Percentiles rank a stretch among this genome's conserved stretches.
Conservation (phyloP, 2,113 vertebrate genomes). For the Rhea americana region DNA sequence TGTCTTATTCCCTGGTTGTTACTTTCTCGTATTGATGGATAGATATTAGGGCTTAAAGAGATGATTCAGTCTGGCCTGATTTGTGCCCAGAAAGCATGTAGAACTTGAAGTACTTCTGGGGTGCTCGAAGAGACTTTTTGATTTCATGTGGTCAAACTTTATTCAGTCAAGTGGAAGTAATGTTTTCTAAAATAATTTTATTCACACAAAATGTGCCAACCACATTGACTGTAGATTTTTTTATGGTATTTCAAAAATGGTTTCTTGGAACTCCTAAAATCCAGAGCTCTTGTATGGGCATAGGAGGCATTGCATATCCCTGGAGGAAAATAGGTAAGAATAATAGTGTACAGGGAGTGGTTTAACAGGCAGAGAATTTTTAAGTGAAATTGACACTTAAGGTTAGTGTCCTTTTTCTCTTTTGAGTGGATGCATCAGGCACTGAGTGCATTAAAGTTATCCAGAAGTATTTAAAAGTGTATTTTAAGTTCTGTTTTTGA, state of each 20-base stretch:
- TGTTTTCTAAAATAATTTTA: background rate
- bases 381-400: background rate
- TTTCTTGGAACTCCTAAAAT: background rate
- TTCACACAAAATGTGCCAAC: background rate
- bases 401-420: background rate
- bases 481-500: background rate
- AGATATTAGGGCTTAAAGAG: background rate
- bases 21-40: background rate
- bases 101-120: background rate
- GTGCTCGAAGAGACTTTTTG: background rate
- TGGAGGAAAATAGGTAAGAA: background rate
- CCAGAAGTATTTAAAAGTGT: background rate
- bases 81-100: background rate
- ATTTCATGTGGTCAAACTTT: background rate
- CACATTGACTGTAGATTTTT: background rate
- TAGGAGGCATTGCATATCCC: background rate
- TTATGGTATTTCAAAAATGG: background rate
- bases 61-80: background rate
- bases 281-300: background rate
- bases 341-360: background rate
- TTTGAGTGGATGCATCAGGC: background rate
- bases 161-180: background rate
- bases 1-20: rapidly evolving
- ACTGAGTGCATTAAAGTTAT: background rate
- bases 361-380: background rate